Conservation (phyloP, 2,113 vertebrate species). For the Psittacula cyanocephala region DNA sequence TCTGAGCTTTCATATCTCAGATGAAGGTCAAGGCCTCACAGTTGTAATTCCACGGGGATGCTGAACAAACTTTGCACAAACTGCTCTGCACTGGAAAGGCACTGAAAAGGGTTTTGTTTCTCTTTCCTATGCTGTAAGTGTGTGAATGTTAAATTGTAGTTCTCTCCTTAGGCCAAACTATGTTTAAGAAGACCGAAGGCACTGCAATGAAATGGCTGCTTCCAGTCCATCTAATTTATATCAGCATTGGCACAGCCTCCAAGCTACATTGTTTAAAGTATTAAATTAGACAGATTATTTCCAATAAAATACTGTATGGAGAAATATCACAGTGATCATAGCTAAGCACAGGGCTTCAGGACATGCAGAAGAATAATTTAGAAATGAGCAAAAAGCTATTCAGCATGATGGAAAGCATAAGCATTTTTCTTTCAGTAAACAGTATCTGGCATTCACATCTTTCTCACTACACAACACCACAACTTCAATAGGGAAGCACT, state of each 20-base stretch:
- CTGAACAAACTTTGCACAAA: neutral
- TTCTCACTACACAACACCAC: neutral
- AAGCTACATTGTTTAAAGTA: neutral
- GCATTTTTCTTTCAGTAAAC: neutral
- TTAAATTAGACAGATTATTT: neutral
- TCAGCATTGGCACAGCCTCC: neutral
- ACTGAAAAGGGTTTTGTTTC: neutral
- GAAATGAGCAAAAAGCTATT: neutral
- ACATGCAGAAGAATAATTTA: neutral
- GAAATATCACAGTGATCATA: neutral
- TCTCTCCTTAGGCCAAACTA: neutral
- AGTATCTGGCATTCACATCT: neutral
- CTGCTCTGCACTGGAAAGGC: neutral
- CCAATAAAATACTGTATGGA: neutral
- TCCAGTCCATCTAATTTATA: neutral
- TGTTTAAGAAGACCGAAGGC: neutral
- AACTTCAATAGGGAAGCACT: neutral
- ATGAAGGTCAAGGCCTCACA: neutral
- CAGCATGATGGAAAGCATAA: neutral
- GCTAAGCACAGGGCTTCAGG: neutral
- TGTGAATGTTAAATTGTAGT: neutral
- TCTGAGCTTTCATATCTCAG: neutral
- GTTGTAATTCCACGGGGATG: neutral
- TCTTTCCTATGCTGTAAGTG: neutral
- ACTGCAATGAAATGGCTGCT: neutral